Base-by-base conservation (phyloP, 2,113 vertebrate genomes). In the Pseudorasbora parva region DNA sequence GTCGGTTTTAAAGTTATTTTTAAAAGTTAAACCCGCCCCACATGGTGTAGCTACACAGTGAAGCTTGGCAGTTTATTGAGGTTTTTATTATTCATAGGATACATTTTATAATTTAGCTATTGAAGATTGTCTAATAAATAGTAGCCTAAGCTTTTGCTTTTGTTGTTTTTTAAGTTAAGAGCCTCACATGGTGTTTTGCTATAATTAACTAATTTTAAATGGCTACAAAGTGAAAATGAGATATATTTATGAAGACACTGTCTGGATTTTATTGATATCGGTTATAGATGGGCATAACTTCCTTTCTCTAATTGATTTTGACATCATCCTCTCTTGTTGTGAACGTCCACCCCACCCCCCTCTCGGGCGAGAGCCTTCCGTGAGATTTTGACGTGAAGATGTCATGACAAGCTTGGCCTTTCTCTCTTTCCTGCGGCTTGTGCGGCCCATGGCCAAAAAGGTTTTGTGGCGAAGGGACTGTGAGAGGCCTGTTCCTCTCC, bases 371-470 rank as follows among this genome's bases (percentile, higher is more conserved):
- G 25, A 66, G 41, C 8, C 25, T 80, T 19, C 21, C 17, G 41
- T 27, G 89, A 87, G 89, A 91, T 95, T 75, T 95, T 94, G 95
- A 96, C 89, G 94, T 92, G 95, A 95, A 96, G 94, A 93, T 91
- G 92, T 85, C 90, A 93, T 94, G 95, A 96, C 95, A 96, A 93
- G 93, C 94, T 95, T 54, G 94, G 94, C 93, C 95, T 96, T 94
- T 93, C 90, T 91, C 82, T 74, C 85, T 84, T 92, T 93, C 92
- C 57, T 74, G 33, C n/a, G 2, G 85, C 68, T 49, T 73, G 78
- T 45, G 69, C 85, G 30, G 66, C 83, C 72, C 84, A 54, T 56
- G 23, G 78, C 81, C 33, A 74, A 80, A 37, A 56, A 84, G 76
- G 87, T 82, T 64, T 90, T 93, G 84, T 88, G 91, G 86, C 91